phyloP scores from a whole-genome alignment of 53 echinoderm and acorn worm species.

The Holothuria leucospilota region DNA sequence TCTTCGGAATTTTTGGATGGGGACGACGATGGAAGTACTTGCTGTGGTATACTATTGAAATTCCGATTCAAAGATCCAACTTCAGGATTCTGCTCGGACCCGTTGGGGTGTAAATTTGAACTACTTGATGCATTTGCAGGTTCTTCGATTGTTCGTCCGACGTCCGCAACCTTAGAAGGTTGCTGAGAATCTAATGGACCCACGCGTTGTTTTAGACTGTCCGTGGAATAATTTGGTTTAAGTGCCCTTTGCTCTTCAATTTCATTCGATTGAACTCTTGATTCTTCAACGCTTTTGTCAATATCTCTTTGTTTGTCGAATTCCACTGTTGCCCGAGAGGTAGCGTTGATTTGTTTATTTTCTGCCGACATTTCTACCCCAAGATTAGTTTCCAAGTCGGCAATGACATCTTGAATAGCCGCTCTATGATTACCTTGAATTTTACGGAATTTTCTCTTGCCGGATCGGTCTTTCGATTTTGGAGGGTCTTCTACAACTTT shows the following conservation, averaged over 20 bases:
- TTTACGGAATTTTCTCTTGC: slow-evolving; percentile 41
- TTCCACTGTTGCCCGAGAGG: slow-evolving; percentile 12
- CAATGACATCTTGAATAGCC: slow-evolving; percentile 42
- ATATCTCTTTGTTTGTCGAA: slow-evolving; percentile 39
- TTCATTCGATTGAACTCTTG: slow-evolving; percentile 10
- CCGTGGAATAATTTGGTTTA: not conserved
- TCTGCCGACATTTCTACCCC: slow-evolving; percentile 36
- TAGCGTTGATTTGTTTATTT: slow-evolving; percentile 43
- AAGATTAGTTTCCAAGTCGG: slow-evolving; percentile 46
- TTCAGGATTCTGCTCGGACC: not conserved
- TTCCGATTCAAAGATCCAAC: not conserved
- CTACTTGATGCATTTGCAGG: not conserved
- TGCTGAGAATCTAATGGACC: too few relatives aligned
- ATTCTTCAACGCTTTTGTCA: slow-evolving; percentile 29
- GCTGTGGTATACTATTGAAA: not conserved
- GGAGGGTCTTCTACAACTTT: too few relatives aligned
- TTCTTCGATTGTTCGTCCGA: not conserved
- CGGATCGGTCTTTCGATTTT: slow-evolving; percentile 25
- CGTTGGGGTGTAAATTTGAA: not conserved
- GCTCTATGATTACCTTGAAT: slow-evolving; percentile 10
- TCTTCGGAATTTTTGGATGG: not conserved
- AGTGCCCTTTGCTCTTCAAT: slow-evolving; percentile 39
- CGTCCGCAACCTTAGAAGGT: too few relatives aligned
- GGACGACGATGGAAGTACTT: not conserved
- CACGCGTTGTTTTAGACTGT: too few relatives aligned